Conservation (phyloP, 2,113 vertebrate species). For the Caretta caretta region DNA sequence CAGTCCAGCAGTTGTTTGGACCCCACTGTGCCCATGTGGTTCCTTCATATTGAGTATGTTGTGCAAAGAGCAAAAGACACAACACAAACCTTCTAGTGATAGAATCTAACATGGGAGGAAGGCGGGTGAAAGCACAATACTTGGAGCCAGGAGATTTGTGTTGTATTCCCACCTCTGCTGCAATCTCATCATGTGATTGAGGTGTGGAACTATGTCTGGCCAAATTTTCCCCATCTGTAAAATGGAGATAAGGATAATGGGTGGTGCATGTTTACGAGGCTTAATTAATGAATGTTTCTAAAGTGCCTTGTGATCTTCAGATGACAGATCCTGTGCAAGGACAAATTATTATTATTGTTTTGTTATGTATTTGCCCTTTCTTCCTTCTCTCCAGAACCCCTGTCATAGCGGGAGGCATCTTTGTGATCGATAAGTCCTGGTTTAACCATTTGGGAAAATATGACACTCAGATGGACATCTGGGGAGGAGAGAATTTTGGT, state of each 20-base stretch:
- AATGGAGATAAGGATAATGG: background rate
- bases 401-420: conserved; percentile 98
- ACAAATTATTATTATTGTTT: background rate
- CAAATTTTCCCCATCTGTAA: background rate
- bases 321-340: background rate
- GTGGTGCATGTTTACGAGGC: background rate
- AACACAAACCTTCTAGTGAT: background rate
- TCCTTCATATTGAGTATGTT: background rate
- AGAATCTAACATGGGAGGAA: background rate
- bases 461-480: conserved; percentile 99
- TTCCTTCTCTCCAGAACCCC: conserved; percentile 87
- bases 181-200: background rate
- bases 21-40: background rate
- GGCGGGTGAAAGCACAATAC: background rate
- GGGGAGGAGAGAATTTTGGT: conserved; percentile 99
- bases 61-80: background rate
- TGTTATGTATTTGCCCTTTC: background rate
- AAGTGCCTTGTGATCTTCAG: background rate
- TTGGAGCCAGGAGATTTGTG: background rate
- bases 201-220: background rate
- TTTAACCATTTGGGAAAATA: conserved; percentile 99
- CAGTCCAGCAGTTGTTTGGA: background rate
- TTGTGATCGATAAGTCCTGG: conserved; percentile 97
- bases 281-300: background rate
- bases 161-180: background rate